Evolutionary conservation across 2,797 vertebrate species (phyloP).

Genomic region (Pseudochromis fuscus): DNA sequence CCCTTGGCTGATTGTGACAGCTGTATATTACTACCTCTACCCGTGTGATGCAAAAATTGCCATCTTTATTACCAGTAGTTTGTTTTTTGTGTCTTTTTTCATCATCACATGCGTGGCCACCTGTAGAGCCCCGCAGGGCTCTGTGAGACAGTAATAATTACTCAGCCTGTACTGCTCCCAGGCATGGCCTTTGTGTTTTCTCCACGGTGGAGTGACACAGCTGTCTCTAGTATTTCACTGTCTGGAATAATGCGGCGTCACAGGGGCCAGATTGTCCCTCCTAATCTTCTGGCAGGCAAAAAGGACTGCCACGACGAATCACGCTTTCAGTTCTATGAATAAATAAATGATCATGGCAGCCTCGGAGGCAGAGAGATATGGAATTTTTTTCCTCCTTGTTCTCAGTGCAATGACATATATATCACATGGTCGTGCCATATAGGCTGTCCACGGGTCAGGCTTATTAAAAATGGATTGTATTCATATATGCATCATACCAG

Average conservation of each 20-base stretch:
- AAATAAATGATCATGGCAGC: conserved; percentile 58
- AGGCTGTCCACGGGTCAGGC: background rate
- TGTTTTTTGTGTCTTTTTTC: conserved; percentile 25
- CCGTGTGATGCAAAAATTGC: conserved; percentile 21
- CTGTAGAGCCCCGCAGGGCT: conserved; percentile 51
- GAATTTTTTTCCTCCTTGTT: conserved; percentile 24
- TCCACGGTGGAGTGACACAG: conserved; percentile 68
- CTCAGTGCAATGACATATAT: conserved; percentile 34
- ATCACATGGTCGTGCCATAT: conserved; percentile 21
- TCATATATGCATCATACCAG: conserved; percentile 29
- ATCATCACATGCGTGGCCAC: conserved; percentile 38
- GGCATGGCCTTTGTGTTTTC: conserved; percentile 63
- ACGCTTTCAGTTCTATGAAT: conserved; percentile 57
- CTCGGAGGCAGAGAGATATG: conserved; percentile 25
- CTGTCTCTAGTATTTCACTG: conserved; percentile 76
- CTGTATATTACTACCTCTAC: conserved; percentile 18
- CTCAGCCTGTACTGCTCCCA: conserved; percentile 47
- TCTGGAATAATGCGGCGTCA: conserved; percentile 72
- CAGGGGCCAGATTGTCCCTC: conserved; percentile 69
- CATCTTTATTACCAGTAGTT: conserved; percentile 17
- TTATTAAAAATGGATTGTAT: conserved; percentile 40
- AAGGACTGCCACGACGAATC: conserved; percentile 63
- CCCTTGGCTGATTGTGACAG: conserved; percentile 19
- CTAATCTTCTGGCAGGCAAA: conserved; percentile 67
- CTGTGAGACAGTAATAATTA: conserved; percentile 58